Evolutionary conservation across 2,888 invertebrate genomes (phyloP), one percentile per base, ranked within the genome.

Genomic region (Norana najaformis): DNA sequence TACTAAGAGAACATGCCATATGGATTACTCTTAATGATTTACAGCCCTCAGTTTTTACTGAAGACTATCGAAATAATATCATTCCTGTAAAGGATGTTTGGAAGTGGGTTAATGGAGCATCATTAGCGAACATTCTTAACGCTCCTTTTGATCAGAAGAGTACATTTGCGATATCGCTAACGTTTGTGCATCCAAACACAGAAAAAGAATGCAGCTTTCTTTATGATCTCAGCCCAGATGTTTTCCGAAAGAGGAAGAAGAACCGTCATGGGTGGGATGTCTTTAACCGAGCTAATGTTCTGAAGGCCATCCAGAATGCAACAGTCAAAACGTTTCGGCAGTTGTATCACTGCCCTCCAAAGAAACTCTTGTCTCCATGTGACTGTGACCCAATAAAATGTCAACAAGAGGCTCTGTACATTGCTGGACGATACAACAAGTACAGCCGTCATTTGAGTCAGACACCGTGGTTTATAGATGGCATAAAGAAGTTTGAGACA

Each of bases 381-480:
- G 92, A 92, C 8, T 96, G 96, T 92, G 95, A 95, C 37, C 95
- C 95, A 89, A 95, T 97, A 6, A 94, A 94, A 2, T 96, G 96
- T 92, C 94, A 94, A 8, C 96, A 96, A 92, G 95, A 96, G 91
- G 96, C 97, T 23, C 94, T 96, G 41, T 97, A 96, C 94, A 94
- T 97, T 90, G 97, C 92, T 94, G 94, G 94, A 89, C 92, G 94
- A 35, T 94, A 94, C 90, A 93, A 94, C 91, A 94, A 94, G 91
- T 94, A 93, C 91, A 92, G 91, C 34, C 90, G 92, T 6, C 83
- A 88, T 34, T 95, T 99, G 41, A 97, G 98, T 89, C 99, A 99
- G 95, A 98, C 98, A 0, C 99, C 99, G 0, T 99, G 99, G 98
- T 95, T 98, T 90, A 95, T 98, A 90, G 96, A 97, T 92, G 97